Percentiles rank a stretch among this genome's conserved stretches.
Conservation (phyloP, 2,113 vertebrate genomes). For the Aleadryas rufinucha region DNA sequence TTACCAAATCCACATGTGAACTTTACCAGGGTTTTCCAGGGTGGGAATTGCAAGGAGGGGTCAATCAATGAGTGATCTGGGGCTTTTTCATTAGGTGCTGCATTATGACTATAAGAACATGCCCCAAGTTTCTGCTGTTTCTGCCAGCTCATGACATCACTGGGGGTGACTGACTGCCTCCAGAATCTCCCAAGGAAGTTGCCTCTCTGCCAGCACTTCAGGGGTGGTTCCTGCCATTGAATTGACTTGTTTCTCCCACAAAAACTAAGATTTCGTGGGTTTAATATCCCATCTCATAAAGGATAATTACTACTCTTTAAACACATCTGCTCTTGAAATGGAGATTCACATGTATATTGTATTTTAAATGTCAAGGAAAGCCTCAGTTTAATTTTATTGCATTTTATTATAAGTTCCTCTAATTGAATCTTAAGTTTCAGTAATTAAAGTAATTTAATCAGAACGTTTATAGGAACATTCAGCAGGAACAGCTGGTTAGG, state of each 20-base stretch:
- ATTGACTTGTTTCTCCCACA: not conserved
- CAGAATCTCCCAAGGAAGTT: not conserved
- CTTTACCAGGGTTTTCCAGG: not conserved
- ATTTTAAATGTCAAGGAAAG: constrained; percentile 49
- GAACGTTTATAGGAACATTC: not conserved
- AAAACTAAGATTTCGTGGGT: not conserved
- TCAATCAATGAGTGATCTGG: not conserved
- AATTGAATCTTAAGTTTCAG: constrained; percentile 60
- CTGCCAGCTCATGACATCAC: not conserved
- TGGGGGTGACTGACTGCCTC: not conserved
- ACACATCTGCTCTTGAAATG: not conserved
- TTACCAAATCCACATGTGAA: not conserved
- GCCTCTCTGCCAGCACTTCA: not conserved
- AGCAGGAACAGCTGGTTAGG: not conserved
- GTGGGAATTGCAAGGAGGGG: not conserved
- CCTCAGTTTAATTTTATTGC: not conserved
- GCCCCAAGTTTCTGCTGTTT: not conserved
- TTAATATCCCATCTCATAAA: constrained; percentile 39
- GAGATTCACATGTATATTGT: constrained; percentile 38
- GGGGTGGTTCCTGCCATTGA: not conserved
- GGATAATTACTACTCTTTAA: constrained; percentile 45
- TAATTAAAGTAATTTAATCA: constrained; percentile 52
- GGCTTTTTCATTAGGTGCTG: not conserved
- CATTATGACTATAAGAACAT: fast-evolving
- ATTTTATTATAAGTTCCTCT: constrained; percentile 36